Percentiles rank a stretch among this genome's conserved stretches.
Evolutionary conservation across 2,797 vertebrate species (phyloP).

Genomic region (Muscicapa striata): DNA sequence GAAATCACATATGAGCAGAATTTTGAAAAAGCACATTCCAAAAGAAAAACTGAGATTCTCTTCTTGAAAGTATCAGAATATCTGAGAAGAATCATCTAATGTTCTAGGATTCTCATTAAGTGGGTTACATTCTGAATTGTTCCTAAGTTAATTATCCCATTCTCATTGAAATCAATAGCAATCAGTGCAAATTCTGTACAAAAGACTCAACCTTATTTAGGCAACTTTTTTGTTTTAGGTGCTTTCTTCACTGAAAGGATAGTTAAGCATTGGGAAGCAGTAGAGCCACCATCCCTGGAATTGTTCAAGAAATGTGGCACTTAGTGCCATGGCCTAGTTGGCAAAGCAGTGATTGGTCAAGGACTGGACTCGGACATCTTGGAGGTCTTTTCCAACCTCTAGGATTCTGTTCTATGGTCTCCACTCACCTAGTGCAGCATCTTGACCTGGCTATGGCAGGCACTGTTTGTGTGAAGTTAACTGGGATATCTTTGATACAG

Average conservation of each 20-base stretch:
- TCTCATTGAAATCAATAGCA: neutral
- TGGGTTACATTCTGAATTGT: neutral
- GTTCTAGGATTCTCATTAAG: neutral
- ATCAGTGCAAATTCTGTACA: neutral
- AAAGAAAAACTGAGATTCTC: neutral
- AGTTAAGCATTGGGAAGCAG: neutral
- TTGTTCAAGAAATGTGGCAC: neutral
- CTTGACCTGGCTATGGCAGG: neutral
- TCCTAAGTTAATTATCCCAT: neutral
- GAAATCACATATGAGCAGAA: neutral
- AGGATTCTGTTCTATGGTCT: neutral
- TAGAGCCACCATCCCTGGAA: neutral
- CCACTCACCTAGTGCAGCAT: neutral
- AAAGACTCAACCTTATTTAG: neutral
- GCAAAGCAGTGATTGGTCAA: neutral
- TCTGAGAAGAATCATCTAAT: neutral
- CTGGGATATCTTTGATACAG: neutral
- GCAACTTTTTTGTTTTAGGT: neutral
- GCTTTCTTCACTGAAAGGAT: neutral
- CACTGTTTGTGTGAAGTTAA: too few species aligned
- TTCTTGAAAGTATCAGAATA: neutral
- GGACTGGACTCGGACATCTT: neutral
- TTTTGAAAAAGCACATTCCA: neutral
- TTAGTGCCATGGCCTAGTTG: neutral
- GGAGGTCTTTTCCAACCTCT: neutral